Percentiles rank a stretch among this genome's conserved stretches.
These are phyloP conservation scores for Cantharis rufa DNA, from an alignment of 2,888 invertebrate genomes.

Conservation along the genomic window DNA sequence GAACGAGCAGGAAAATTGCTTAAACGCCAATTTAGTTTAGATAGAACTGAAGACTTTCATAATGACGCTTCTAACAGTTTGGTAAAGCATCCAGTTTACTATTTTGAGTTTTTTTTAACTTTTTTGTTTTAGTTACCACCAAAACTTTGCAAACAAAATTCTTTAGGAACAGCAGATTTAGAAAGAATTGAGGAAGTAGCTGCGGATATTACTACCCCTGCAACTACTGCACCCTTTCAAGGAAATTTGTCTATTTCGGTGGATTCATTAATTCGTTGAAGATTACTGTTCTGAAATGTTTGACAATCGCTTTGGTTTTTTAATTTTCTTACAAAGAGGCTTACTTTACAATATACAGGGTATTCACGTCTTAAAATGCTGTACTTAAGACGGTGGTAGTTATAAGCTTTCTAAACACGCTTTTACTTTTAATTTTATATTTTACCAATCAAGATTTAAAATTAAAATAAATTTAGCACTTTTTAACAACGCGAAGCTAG, in stretches of 20 bases:
- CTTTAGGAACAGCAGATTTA: constrained; percentile 69
- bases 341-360: background rate
- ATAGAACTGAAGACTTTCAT: constrained; percentile 64
- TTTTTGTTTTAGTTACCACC: constrained; percentile 45
- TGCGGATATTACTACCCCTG: constrained; percentile 53
- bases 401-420: background rate
- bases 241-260: constrained; percentile 53
- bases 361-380: background rate
- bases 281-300: constrained; percentile 9
- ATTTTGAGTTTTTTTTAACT: background rate
- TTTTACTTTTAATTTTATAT: background rate
- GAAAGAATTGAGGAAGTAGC: constrained; percentile 73
- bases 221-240: constrained; percentile 45
- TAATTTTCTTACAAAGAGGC: background rate
- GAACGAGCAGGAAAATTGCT: constrained; percentile 56
- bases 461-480: too few species aligned
- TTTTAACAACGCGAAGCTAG: background rate
- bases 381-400: background rate
- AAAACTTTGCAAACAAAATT: constrained; percentile 68
- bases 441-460: too few species aligned
- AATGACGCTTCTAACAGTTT: constrained; percentile 52
- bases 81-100: constrained; percentile 40
- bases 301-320: constrained; percentile 38
- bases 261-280: constrained; percentile 50
- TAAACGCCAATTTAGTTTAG: constrained; percentile 71